Percentiles rank a stretch among this genome's conserved stretches.
These are phyloP conservation scores for Dendroctonus valens DNA, from an alignment of 1,140 invertebrate genomes.

Conservation along the genomic window DNA sequence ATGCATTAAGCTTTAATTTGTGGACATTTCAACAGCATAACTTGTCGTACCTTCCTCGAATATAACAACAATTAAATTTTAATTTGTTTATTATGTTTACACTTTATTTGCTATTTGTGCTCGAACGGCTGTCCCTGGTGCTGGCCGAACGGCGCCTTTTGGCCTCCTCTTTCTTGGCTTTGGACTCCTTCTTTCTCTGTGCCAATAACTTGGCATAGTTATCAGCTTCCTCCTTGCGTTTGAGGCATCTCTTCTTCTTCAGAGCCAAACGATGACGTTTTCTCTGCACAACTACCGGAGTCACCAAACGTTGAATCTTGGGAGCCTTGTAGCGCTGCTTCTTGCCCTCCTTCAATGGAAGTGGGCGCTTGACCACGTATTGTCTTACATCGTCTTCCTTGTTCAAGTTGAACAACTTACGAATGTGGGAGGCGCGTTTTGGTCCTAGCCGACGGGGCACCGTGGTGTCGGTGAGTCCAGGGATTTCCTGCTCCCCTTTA, in stretches of 20 bases:
- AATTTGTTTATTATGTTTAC: too few species aligned
- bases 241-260: conserved; percentile 86
- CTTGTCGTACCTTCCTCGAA: too few species aligned
- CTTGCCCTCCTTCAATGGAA: conserved; percentile 89
- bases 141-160: conserved; percentile 76
- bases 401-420: conserved; percentile 94
- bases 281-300: conserved; percentile 85
- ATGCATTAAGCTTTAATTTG: too few species aligned
- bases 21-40: too few species aligned
- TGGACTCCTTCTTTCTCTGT: conserved; percentile 96
- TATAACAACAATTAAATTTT: too few species aligned
- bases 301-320: conserved; percentile 99
- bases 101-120: conserved; percentile 40
- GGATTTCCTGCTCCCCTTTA: conserved; percentile 96
- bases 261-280: conserved; percentile 90
- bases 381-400: conserved; percentile 98
- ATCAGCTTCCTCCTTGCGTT: conserved; percentile 86
- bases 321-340: conserved; percentile 81
- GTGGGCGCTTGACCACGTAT: conserved; percentile 91
- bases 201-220: conserved; percentile 96
- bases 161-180: conserved; percentile 78
- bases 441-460: conserved; percentile 95
- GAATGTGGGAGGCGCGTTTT: conserved; percentile 96
- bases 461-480: conserved; percentile 93
- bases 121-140: conserved; percentile 58